Percentiles rank a stretch among this genome's conserved stretches.
These are phyloP conservation scores for Centropus bengalensis DNA, from an alignment of 2,113 vertebrate species.

Conservation along the genomic window DNA sequence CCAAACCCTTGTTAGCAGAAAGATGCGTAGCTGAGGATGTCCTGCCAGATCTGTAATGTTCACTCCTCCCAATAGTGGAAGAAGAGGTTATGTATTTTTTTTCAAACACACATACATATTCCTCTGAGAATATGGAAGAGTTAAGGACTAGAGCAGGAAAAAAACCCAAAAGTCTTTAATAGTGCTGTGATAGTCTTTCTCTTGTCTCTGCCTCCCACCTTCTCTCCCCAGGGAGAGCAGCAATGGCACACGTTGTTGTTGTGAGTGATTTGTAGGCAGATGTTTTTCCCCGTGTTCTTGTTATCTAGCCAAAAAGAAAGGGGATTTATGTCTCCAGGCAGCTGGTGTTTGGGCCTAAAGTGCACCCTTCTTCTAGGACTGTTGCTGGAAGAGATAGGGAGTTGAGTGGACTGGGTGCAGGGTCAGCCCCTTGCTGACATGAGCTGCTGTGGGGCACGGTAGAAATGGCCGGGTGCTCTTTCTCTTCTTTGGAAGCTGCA, in stretches of 20 bases:
- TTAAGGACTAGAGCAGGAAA: background rate
- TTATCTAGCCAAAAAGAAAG: background rate
- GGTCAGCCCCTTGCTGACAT: rapidly evolving
- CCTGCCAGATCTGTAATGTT: background rate
- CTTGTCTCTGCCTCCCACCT: background rate
- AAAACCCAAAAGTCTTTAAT: background rate
- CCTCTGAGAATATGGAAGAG: background rate
- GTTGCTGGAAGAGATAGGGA: background rate
- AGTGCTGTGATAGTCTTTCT: background rate
- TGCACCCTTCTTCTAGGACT: background rate
- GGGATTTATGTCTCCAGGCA: background rate
- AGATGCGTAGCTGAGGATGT: background rate
- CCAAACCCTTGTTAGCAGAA: background rate
- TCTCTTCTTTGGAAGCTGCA: background rate
- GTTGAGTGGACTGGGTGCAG: rapidly evolving
- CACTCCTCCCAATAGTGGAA: background rate
- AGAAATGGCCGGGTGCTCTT: rapidly evolving
- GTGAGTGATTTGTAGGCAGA: background rate
- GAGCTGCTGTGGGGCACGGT: background rate
- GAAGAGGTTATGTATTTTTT: background rate
- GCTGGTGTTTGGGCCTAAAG: background rate
- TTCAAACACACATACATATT: background rate
- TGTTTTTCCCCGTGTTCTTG: background rate
- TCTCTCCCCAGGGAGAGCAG: background rate
- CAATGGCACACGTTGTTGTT: background rate